Conservation (phyloP, 2,113 vertebrate species). For the Pomatorhinus ruficollis region DNA sequence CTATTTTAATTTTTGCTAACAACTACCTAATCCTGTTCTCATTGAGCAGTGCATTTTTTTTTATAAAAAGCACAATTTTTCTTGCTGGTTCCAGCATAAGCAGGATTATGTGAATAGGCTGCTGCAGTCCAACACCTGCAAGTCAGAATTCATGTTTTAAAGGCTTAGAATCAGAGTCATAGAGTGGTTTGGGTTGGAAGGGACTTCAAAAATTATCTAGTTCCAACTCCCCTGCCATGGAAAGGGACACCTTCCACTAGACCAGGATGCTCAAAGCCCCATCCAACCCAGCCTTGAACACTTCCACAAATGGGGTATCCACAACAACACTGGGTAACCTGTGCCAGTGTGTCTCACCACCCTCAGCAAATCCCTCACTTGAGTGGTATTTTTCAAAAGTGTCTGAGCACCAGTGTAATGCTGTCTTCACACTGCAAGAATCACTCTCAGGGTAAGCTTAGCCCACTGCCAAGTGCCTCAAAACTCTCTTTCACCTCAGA, state of each 20-base stretch:
- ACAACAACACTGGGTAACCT: background rate
- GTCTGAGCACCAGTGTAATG: background rate
- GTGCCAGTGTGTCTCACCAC: background rate
- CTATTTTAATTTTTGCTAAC: background rate
- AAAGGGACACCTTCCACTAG: background rate
- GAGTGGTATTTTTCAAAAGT: background rate
- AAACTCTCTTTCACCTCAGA: background rate
- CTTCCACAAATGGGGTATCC: background rate
- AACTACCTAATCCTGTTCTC: background rate
- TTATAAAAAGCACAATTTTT: background rate
- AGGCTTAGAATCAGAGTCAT: background rate
- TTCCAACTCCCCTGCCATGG: background rate
- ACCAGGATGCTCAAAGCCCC: background rate
- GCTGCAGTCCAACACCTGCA: background rate
- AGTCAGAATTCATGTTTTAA: background rate
- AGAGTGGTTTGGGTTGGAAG: background rate
- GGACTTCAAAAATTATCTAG: background rate
- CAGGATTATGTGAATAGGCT: background rate
- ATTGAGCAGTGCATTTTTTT: background rate
- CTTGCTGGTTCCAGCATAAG: background rate
- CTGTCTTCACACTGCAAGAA: background rate
- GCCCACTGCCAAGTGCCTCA: background rate
- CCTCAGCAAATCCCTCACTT: background rate
- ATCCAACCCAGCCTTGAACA: background rate
- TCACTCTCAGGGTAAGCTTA: background rate